Conservation (phyloP, 2,113 vertebrate genomes). For the Meriones unguiculatus region DNA sequence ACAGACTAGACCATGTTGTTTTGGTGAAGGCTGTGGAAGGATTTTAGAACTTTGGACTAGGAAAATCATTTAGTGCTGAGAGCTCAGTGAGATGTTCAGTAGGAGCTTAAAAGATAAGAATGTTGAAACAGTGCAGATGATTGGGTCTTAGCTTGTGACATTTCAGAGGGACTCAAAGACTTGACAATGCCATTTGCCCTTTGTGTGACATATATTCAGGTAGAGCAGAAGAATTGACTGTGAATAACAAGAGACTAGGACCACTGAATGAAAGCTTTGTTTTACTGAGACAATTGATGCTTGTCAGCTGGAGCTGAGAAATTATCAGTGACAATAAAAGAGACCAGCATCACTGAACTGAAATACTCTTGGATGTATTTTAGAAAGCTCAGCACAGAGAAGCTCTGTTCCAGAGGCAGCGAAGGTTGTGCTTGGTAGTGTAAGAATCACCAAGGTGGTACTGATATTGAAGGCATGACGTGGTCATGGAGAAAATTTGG, state of each 20-base stretch:
- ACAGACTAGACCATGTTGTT: neutral
- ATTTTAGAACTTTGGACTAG: neutral
- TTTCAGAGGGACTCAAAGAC: neutral
- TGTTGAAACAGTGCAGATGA: neutral
- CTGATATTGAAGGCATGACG: neutral
- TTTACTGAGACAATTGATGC: neutral
- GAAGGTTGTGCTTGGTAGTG: neutral
- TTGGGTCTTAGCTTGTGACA: neutral
- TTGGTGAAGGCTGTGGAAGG: neutral
- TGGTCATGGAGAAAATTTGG: neutral
- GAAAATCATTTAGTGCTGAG: neutral
- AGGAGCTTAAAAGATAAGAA: neutral
- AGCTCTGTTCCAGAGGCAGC: neutral
- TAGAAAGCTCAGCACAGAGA: neutral
- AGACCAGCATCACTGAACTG: neutral
- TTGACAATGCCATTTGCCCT: neutral
- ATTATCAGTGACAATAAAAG: neutral
- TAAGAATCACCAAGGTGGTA: neutral
- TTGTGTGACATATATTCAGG: neutral
- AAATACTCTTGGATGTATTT: neutral
- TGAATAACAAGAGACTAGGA: neutral
- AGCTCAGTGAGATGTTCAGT: neutral
- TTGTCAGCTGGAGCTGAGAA: neutral
- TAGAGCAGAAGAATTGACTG: neutral
- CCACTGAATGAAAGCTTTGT: neutral